Evolutionary conservation across 2,113 vertebrate genomes (phyloP), one percentile per base, ranked within the genome.

Genomic region (Columbina picui): DNA sequence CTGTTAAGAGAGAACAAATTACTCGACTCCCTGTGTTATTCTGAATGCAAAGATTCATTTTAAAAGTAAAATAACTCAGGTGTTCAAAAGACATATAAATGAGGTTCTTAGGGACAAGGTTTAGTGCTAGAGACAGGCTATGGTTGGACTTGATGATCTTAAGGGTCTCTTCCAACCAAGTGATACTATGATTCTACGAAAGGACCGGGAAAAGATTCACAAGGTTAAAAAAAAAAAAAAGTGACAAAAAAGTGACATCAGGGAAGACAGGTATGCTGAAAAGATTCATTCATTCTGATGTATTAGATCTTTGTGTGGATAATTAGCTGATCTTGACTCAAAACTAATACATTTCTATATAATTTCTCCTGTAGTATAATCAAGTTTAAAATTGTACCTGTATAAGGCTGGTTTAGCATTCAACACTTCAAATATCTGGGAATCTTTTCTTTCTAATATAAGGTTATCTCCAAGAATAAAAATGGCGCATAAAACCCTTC

Each of bases 401-500:
- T 50, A 25, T 18, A 64, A 83, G 8, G 11, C 9, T 2, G 1
- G 19, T 81, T 87, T 56, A 73, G 19, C 7, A n/a, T 77, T 84
- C 16, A 45, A 45, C 2, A 23, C 15, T 38, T 77, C 41, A 84
- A 43, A 65, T 34, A 4, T n/a, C 23, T 61, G 34, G 36, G 12
- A 74, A 70, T 12, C 1, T 78, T 57, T 84, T 73, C 38, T 61
- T 57, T 8, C 30, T 57, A 11, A 14, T 39, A 18, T 64, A 59
- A 69, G 2, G 12, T 60, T 78, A 77, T 7, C 2, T 74, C 22
- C 32, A 67, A 60, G 14, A 71, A 59, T 21, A 57, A 78, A 78
- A 93, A 7, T 0, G 0, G 4, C 55, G 2, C 2, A 1, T 74
- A 59, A 91, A 90, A 60, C 11, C n/a, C 18, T 36, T 9, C 7